A percentile compares a stretch with the other conserved stretches of the same genome.
Evolutionary conservation across 2,113 vertebrate species (phyloP).

Genomic region (Percina caprodes): DNA sequence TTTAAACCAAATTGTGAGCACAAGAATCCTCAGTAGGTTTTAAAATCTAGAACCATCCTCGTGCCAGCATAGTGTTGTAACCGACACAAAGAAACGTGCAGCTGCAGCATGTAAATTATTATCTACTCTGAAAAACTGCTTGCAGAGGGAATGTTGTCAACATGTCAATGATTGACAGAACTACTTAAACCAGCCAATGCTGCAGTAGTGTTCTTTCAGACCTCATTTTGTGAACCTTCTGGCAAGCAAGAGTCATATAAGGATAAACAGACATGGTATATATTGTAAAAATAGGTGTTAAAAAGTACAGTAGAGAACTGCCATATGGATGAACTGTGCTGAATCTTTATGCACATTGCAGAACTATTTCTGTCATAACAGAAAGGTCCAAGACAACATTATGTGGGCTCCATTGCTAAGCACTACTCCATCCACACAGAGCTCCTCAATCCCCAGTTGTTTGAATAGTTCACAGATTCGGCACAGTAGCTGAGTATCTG

Average conservation of each 20-base stretch:
- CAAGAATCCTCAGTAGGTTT: slow-evolving; percentile 61
- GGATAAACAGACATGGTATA: slow-evolving; percentile 44
- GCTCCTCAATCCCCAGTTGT: slow-evolving; percentile 66
- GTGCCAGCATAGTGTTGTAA: slow-evolving; percentile 60
- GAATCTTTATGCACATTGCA: slow-evolving; percentile 41
- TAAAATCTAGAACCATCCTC: slow-evolving; percentile 55
- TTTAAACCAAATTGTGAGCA: slow-evolving; percentile 67
- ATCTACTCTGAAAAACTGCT: slow-evolving; percentile 78
- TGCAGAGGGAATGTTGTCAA: slow-evolving; percentile 74
- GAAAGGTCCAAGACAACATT: slow-evolving; percentile 63
- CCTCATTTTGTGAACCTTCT: slow-evolving; percentile 69
- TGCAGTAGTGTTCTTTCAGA: slow-evolving; percentile 72
- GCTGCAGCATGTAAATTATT: slow-evolving; percentile 81
- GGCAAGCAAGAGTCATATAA: slow-evolving; percentile 57
- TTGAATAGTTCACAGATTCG: slow-evolving; percentile 68
- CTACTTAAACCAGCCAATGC: slow-evolving; percentile 73
- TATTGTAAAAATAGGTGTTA: slow-evolving; percentile 30
- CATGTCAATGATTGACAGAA: slow-evolving; percentile 80
- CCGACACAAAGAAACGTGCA: slow-evolving; percentile 64
- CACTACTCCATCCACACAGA: slow-evolving; percentile 50
- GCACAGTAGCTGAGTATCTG: slow-evolving; percentile 62
- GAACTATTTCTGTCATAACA: slow-evolving; percentile 50
- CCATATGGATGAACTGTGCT: slow-evolving; percentile 45
- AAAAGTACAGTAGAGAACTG: slow-evolving; percentile 16
- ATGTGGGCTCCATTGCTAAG: slow-evolving; percentile 57